Conservation (phyloP, 2,113 vertebrate genomes). For the Sus scrofa region T2T-Sscrofa CM000819.6:39138501-39139000, state of each 20-base stretch:
- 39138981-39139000: not conserved
- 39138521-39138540: not conserved
- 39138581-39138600: not conserved
- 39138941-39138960: not conserved
- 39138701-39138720: not conserved
- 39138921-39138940: not conserved
- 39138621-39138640: not conserved
- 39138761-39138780: slow-evolving; percentile 20
- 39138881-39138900: not conserved
- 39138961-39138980: not conserved
- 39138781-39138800: not conserved
- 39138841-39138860: not conserved
- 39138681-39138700: not conserved
- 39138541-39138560: not conserved
- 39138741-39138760: not conserved
- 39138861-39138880: not conserved
- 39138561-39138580: not conserved
- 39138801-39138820: not conserved
- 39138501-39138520: not conserved
- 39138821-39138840: not conserved
- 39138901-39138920: not conserved
- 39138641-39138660: not conserved
- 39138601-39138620: not conserved
- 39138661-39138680: not conserved
- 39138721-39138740: not conserved